phyloP scores from a whole-genome alignment of 2,797 vertebrate genomes.

The Channa striata region DNA sequence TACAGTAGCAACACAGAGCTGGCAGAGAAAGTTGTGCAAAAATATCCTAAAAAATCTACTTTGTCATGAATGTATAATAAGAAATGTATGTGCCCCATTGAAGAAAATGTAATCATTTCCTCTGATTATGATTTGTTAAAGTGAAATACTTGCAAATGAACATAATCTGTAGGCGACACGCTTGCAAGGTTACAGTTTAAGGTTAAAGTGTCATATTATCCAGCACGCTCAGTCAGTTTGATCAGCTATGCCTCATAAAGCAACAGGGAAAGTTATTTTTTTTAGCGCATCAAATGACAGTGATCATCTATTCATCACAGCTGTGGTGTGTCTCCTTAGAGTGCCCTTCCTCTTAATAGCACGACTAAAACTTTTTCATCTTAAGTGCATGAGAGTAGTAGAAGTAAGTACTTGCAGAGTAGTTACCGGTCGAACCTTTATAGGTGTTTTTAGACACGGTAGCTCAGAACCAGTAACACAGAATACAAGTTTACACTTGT shows the following conservation, averaged over 20 bases:
- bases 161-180: neutral
- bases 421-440: neutral
- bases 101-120: neutral
- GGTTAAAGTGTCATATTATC: slow-evolving; percentile 47
- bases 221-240: slow-evolving; percentile 50
- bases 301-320: slow-evolving; percentile 50
- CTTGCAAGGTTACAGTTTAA: slow-evolving; percentile 42
- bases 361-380: slow-evolving; percentile 33
- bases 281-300: slow-evolving; percentile 51
- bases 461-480: neutral
- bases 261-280: slow-evolving; percentile 49
- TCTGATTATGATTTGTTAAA: neutral
- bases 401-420: slow-evolving; percentile 18
- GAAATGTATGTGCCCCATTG: neutral
- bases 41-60: neutral
- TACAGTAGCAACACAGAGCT: neutral
- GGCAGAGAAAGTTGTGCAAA: neutral
- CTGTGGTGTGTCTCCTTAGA: slow-evolving; percentile 30
- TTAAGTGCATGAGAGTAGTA: slow-evolving; percentile 12
- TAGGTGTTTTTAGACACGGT: slow-evolving; percentile 6
- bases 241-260: slow-evolving; percentile 61
- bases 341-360: slow-evolving; percentile 55
- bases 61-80: neutral
- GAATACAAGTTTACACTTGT: neutral
- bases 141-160: neutral